phyloP scores from a whole-genome alignment of 2,797 vertebrate species.

The Poecilia wingei region DNA sequence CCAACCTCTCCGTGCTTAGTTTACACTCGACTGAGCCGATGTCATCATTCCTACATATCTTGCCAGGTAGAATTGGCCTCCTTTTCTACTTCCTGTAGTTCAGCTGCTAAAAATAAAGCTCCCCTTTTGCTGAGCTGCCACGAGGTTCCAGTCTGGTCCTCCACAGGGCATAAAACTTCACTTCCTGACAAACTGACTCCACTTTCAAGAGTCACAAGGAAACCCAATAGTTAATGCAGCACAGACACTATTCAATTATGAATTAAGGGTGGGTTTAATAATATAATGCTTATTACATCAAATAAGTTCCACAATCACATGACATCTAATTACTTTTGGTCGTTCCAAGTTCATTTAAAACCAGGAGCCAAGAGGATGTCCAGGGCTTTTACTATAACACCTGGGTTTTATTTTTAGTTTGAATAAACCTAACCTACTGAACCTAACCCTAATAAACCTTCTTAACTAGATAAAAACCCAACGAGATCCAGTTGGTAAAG shows the following conservation, averaged over 20 bases:
- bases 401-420: not conserved
- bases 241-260: not conserved
- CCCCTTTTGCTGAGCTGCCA: slow-evolving; percentile 70
- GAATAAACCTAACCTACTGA: not conserved
- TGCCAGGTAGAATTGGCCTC: slow-evolving; percentile 85
- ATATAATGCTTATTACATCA: not conserved
- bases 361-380: not conserved
- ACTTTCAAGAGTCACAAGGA: slow-evolving; percentile 44
- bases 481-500: not conserved
- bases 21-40: slow-evolving; percentile 77
- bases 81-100: slow-evolving; percentile 85
- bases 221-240: slow-evolving; percentile 21
- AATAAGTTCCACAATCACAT: not conserved
- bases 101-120: slow-evolving; percentile 83
- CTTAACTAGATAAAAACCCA: not conserved
- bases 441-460: too few relatives aligned
- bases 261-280: not conserved
- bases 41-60: slow-evolving; percentile 80
- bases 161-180: slow-evolving; percentile 76
- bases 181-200: slow-evolving; percentile 67
- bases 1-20: slow-evolving; percentile 58
- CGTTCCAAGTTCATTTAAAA: not conserved
- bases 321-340: not conserved
- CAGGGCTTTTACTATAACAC: not conserved
- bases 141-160: slow-evolving; percentile 75